phyloP scores from a whole-genome alignment of 2,797 vertebrate species.

The Acomys russatus region DNA sequence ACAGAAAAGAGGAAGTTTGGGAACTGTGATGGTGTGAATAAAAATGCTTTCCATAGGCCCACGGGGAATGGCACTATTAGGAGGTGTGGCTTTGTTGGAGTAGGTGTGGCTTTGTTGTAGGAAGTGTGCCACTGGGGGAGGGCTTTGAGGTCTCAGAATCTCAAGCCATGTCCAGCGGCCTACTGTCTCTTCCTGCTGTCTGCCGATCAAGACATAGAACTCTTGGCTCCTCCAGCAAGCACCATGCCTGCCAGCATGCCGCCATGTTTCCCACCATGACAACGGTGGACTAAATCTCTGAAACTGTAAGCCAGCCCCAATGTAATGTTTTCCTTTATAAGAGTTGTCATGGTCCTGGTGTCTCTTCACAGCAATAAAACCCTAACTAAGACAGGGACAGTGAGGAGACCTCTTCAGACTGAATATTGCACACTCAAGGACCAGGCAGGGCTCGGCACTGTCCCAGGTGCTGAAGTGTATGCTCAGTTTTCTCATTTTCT shows the following conservation, averaged over 20 bases:
- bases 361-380: not conserved
- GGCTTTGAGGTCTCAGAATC: not conserved
- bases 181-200: not conserved
- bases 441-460: accelerated
- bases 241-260: not conserved
- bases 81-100: not conserved
- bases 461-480: not conserved
- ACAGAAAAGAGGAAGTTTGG: not conserved
- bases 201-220: not conserved
- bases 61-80: not conserved
- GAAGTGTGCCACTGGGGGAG: not conserved
- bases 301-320: not conserved
- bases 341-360: not conserved
- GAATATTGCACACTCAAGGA: not conserved
- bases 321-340: not conserved
- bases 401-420: not conserved
- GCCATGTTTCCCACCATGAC: not conserved
- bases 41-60: not conserved
- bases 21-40: not conserved
- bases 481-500: not conserved
- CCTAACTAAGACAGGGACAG: not conserved
- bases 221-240: not conserved
- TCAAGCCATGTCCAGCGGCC: not conserved
- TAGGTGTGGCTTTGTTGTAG: not conserved
- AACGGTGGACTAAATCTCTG: not conserved